Conservation (phyloP, 2,797 vertebrate genomes). For the Onychomys arenicola region DNA sequence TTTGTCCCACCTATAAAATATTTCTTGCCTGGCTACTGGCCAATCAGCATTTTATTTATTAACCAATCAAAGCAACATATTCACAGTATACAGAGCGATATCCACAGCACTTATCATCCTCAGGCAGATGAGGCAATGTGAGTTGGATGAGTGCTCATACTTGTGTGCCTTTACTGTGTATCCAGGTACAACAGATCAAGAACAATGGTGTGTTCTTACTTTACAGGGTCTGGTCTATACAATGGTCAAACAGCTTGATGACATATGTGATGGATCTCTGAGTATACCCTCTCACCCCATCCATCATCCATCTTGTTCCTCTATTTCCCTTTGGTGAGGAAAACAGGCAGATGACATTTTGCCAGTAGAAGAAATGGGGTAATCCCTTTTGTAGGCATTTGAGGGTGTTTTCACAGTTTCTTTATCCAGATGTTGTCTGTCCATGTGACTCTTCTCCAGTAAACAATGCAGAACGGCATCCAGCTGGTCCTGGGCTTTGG, state of each 20-base stretch:
- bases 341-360: slow-evolving; percentile 93
- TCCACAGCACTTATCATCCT: slow-evolving; percentile 87
- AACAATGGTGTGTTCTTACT: slow-evolving; percentile 92
- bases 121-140: slow-evolving; percentile 87
- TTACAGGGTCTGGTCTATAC: slow-evolving; percentile 95
- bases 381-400: slow-evolving; percentile 93
- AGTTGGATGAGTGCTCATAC: slow-evolving; percentile 85
- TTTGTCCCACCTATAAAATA: too few species aligned
- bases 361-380: slow-evolving; percentile 91
- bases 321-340: slow-evolving; percentile 94
- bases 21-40: too few species aligned
- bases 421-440: slow-evolving; percentile 93
- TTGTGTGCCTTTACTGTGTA: slow-evolving; percentile 92
- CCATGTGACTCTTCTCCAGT: slow-evolving; percentile 93
- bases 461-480: slow-evolving; percentile 93
- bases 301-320: slow-evolving; percentile 94
- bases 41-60: too few species aligned
- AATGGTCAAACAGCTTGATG: slow-evolving; percentile 96
- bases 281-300: slow-evolving; percentile 91
- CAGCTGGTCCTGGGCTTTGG: slow-evolving; percentile 91
- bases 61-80: too few species aligned
- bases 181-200: slow-evolving; percentile 95
- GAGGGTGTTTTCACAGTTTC: slow-evolving; percentile 90
- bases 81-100: too few species aligned
- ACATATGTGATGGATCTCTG: slow-evolving; percentile 94